A percentile compares a stretch with the other conserved stretches of the same genome.
phyloP scores from a whole-genome alignment of 2,888 invertebrate species.

The Choristoneura rosaceana region DNA sequence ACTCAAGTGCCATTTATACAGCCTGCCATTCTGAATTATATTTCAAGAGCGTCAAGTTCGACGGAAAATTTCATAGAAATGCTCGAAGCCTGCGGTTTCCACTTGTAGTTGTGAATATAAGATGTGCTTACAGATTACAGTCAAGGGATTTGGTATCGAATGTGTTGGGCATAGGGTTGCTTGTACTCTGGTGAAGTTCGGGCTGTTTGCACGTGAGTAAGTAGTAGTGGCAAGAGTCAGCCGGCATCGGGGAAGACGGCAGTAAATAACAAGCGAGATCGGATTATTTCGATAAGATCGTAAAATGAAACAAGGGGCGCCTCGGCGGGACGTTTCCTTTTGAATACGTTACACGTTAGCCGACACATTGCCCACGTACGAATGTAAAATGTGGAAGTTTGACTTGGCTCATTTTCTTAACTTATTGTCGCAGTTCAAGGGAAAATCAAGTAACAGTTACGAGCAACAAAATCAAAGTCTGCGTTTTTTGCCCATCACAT shows the following conservation, averaged over 20 bases:
- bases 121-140: slow-evolving; percentile 55
- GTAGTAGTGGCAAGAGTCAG: slow-evolving; percentile 46
- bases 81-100: slow-evolving; percentile 57
- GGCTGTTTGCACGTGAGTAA: slow-evolving; percentile 60
- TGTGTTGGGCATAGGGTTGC: slow-evolving; percentile 64
- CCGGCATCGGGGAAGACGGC: slow-evolving; percentile 74
- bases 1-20: slow-evolving; percentile 54
- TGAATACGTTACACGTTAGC: slow-evolving; percentile 73
- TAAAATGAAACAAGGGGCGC: slow-evolving; percentile 84
- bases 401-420: slow-evolving; percentile 57
- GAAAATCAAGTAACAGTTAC: slow-evolving; percentile 5
- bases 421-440: slow-evolving; percentile 31
- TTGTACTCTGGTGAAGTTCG: slow-evolving; percentile 59
- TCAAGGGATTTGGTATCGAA: slow-evolving; percentile 64
- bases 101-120: slow-evolving; percentile 60
- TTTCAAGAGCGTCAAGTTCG: slow-evolving; percentile 58
- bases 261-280: slow-evolving; percentile 84
- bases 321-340: slow-evolving; percentile 75
- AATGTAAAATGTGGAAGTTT: slow-evolving; percentile 64
- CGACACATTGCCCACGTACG: slow-evolving; percentile 63
- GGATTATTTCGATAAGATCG: slow-evolving; percentile 85
- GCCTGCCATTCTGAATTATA: slow-evolving; percentile 67
- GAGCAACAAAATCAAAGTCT: neutral
- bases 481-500: no score
- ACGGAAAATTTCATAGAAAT: slow-evolving; percentile 58